Evolutionary conservation across 2,888 invertebrate species (phyloP).

Genomic region (Ariolimax columbianus): DNA sequence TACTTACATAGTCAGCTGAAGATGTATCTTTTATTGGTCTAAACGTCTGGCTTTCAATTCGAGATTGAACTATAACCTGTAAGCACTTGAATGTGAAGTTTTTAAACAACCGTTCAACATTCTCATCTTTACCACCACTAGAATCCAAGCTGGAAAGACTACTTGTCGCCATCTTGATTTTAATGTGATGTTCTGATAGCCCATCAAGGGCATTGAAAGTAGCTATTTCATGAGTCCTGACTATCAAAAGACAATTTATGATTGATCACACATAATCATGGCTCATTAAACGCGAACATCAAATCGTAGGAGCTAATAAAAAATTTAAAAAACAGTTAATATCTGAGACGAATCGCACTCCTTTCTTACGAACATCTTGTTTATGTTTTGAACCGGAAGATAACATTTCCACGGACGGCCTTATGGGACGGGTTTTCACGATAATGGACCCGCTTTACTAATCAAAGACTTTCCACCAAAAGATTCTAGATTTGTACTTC

Average conservation of each 20-base stretch:
- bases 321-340: not conserved
- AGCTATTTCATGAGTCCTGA: not conserved
- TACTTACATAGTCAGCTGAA: constrained; percentile 41
- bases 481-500: too few relatives aligned
- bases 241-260: not conserved
- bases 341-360: too few relatives aligned
- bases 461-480: too few relatives aligned
- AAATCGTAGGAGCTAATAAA: not conserved
- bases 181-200: not conserved
- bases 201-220: not conserved
- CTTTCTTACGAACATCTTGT: not conserved
- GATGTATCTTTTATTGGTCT: constrained; percentile 18
- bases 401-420: not conserved
- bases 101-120: constrained; percentile 41
- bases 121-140: constrained; percentile 43
- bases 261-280: not conserved
- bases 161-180: constrained; percentile 45
- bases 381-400: constrained; percentile 31
- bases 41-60: constrained; percentile 32
- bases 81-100: constrained; percentile 49
- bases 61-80: constrained; percentile 48
- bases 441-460: too few relatives aligned
- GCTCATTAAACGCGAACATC: not conserved
- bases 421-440: too few relatives aligned
- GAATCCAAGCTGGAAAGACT: constrained; percentile 31